phyloP scores from a whole-genome alignment of 2,888 invertebrate species.

The Zonitis immaculata region DNA sequence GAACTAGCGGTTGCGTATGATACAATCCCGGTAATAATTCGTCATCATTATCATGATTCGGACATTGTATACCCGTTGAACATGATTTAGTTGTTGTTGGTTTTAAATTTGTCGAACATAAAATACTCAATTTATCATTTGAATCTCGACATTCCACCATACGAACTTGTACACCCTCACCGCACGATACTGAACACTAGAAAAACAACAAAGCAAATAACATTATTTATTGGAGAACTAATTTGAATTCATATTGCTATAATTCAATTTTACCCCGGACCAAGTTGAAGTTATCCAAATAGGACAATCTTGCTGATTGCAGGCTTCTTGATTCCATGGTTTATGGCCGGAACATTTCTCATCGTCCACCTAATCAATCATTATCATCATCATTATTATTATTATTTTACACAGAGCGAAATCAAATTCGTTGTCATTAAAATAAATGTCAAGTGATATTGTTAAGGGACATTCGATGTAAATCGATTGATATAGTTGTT shows the following conservation, averaged over 20 bases:
- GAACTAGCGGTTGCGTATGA: slow-evolving; percentile 63
- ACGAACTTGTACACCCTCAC: slow-evolving; percentile 78
- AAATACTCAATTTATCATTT: slow-evolving; percentile 52
- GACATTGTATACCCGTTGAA: slow-evolving; percentile 69
- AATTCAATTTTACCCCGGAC: slow-evolving; percentile 66
- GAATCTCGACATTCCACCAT: slow-evolving; percentile 73
- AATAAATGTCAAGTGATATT: not conserved
- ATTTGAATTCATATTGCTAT: too few relatives aligned
- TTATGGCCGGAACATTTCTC: slow-evolving; percentile 73
- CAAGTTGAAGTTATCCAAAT: slow-evolving; percentile 82
- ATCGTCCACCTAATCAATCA: slow-evolving; percentile 64
- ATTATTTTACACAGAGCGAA: too few relatives aligned
- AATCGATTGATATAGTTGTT: not conserved
- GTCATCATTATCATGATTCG: slow-evolving; percentile 52
- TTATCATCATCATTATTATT: too few relatives aligned
- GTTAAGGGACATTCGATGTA: not conserved
- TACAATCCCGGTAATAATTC: slow-evolving; percentile 57
- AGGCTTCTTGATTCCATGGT: slow-evolving; percentile 75
- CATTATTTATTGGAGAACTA: not conserved
- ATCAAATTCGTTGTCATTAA: not conserved
- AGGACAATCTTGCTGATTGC: slow-evolving; percentile 82
- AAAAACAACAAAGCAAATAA: not conserved
- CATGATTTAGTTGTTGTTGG: slow-evolving; percentile 70
- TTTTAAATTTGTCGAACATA: slow-evolving; percentile 64
- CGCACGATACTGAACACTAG: slow-evolving; percentile 91